Percentiles rank a stretch among this genome's conserved stretches.
These are phyloP conservation scores for Megalopta genalis DNA, from an alignment of 1,140 invertebrate species.

Conservation along the genomic window DNA sequence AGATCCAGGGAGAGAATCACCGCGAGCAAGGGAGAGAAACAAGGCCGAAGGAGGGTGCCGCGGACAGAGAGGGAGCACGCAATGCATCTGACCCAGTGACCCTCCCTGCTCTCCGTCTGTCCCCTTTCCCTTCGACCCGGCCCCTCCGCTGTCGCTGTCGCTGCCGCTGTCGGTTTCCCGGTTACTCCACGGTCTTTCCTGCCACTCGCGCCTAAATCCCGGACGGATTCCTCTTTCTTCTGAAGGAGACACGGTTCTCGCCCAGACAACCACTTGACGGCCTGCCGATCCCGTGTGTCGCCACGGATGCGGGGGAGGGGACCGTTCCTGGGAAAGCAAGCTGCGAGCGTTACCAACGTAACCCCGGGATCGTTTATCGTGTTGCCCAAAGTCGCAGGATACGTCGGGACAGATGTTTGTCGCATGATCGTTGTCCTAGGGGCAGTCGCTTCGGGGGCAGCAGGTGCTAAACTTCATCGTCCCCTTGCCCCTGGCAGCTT, in stretches of 20 bases:
- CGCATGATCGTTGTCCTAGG: no score
- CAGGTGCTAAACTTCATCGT: no score
- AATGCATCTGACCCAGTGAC: constrained; percentile 78
- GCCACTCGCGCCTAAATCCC: constrained; percentile 52
- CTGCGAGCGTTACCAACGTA: background rate
- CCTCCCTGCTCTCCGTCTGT: constrained; percentile 65
- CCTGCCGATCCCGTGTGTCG: background rate
- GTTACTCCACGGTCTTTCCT: constrained; percentile 27
- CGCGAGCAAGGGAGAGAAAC: constrained; percentile 24
- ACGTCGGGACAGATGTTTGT: no score
- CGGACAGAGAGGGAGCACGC: constrained; percentile 63
- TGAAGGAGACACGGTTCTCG: background rate
- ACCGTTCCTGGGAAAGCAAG: constrained; percentile 19
- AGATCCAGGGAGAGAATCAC: constrained; percentile 17
- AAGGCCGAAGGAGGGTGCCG: constrained; percentile 52
- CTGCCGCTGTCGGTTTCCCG: constrained; percentile 24
- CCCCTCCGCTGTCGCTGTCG: constrained; percentile 19
- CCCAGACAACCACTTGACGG: constrained; percentile 36
- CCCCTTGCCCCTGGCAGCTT: no score
- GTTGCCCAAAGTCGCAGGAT: background rate
- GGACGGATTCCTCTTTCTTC: constrained; percentile 55
- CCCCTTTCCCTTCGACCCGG: constrained; percentile 50
- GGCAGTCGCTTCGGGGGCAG: no score
- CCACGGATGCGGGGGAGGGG: background rate
- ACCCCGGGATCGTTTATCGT: background rate